phyloP scores from a whole-genome alignment of 2,888 invertebrate genomes.

The Lypha dubia region DNA sequence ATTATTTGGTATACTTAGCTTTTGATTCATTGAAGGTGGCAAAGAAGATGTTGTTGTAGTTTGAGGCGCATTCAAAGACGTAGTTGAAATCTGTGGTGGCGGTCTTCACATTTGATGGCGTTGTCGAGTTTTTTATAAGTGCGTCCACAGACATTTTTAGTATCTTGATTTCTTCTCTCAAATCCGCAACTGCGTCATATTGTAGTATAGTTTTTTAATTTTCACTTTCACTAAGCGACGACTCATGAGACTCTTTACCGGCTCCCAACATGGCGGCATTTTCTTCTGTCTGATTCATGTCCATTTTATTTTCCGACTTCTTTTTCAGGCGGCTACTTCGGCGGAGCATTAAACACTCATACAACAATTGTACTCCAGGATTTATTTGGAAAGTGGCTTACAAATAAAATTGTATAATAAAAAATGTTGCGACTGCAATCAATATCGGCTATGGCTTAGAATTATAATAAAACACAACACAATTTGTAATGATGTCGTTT shows the following conservation, averaged over 20 bases:
- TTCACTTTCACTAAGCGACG: slow-evolving; percentile 5
- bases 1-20: slow-evolving; percentile 13
- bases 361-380: neutral
- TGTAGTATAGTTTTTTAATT: neutral
- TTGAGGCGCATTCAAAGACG: neutral
- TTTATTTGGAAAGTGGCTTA: neutral
- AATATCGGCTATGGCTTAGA: no score
- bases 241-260: neutral
- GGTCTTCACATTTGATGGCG: no score
- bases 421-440: neutral
- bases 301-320: neutral
- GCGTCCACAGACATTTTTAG: neutral
- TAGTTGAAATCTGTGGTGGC: no score
- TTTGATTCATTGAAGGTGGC: neutral
- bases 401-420: slow-evolving; percentile 2
- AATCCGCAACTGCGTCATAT: neutral
- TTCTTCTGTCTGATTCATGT: neutral
- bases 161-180: neutral
- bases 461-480: no score
- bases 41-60: neutral
- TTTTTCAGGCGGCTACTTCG: neutral
- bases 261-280: neutral
- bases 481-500: no score
- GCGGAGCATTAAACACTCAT: neutral
- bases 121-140: no score